Percentiles rank a stretch among this genome's conserved stretches.
These are phyloP conservation scores for Operophtera brumata DNA, from an alignment of 2,888 invertebrate genomes.

Conservation along the genomic window DNA sequence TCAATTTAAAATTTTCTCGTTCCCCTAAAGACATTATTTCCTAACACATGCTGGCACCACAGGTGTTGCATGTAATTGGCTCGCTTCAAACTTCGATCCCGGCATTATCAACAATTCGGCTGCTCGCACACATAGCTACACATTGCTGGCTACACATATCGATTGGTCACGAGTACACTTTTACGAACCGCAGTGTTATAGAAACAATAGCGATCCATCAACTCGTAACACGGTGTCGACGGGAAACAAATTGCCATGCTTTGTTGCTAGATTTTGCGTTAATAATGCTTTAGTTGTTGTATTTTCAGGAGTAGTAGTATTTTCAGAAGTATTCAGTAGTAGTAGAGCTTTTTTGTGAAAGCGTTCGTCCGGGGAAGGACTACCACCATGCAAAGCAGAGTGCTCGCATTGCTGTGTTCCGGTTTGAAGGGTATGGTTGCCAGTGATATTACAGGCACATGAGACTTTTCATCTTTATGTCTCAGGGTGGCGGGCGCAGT, in stretches of 20 bases:
- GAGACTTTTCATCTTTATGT: too few relatives aligned
- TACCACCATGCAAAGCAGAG: too few relatives aligned
- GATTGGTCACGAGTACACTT: conserved; percentile 5
- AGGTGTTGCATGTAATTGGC: conserved; percentile 28
- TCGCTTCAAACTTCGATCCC: conserved; percentile 20
- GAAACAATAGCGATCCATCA: conserved; percentile 40
- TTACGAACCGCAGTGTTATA: conserved; percentile 35
- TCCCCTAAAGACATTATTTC: conserved; percentile 3
- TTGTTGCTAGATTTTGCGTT: conserved; percentile 31
- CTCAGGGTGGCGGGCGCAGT: too few relatives aligned
- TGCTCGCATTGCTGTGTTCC: too few relatives aligned
- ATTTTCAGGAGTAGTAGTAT: not conserved
- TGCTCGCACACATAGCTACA: conserved; percentile 2
- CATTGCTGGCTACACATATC: conserved; percentile 4
- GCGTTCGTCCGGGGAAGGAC: too few relatives aligned
- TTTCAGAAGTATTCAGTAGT: too few relatives aligned
- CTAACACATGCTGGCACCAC: conserved; percentile 18
- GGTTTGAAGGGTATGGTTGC: too few relatives aligned
- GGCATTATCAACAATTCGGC: not conserved
- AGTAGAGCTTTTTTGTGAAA: too few relatives aligned
- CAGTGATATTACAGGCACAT: too few relatives aligned
- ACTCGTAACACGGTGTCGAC: conserved; percentile 23
- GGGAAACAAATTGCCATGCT: conserved; percentile 39
- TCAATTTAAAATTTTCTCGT: conserved; percentile 1
- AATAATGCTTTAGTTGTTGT: conserved; percentile 15